Evolutionary conservation across 2,113 vertebrate genomes (phyloP).

Genomic region (Petrocephalus zakoni): DNA sequence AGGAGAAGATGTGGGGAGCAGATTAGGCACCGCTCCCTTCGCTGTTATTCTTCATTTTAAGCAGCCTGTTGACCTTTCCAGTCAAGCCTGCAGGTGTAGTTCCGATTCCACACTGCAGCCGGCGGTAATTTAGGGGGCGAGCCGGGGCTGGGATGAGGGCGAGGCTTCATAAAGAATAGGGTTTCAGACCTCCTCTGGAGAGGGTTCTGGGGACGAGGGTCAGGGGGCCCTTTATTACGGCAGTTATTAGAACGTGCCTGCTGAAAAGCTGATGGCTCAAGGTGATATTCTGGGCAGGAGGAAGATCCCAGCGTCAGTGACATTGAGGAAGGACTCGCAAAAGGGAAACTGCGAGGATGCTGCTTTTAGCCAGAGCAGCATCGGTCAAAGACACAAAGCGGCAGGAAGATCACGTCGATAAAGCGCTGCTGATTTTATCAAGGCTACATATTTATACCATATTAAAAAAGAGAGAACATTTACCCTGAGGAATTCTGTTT

Average conservation of each 20-base stretch:
- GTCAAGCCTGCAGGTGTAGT: slow-evolving; percentile 61
- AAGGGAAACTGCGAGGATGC: not conserved
- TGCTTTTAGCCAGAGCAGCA: not conserved
- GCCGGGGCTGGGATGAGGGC: slow-evolving; percentile 39
- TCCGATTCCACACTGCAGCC: slow-evolving; percentile 45
- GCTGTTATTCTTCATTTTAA: slow-evolving; percentile 65
- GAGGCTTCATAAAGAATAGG: not conserved
- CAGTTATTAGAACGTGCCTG: not conserved
- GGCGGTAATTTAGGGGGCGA: slow-evolving; percentile 51
- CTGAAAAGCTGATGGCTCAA: slow-evolving; percentile 5
- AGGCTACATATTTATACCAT: not conserved
- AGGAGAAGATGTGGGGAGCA: slow-evolving; percentile 45
- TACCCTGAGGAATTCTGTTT: not conserved
- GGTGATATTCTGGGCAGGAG: not conserved
- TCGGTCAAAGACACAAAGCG: not conserved
- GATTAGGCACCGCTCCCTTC: slow-evolving; percentile 45
- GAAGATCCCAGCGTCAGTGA: not conserved
- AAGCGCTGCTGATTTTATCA: not conserved
- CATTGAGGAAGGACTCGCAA: not conserved
- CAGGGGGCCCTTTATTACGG: not conserved
- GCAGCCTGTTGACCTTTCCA: slow-evolving; percentile 63
- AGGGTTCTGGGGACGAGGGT: not conserved
- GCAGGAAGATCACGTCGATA: not conserved
- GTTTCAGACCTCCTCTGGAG: not conserved
- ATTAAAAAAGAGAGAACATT: not conserved